Evolutionary conservation across 1,140 invertebrate genomes (phyloP).

Genomic region (Drosophila ogumai): DNA sequence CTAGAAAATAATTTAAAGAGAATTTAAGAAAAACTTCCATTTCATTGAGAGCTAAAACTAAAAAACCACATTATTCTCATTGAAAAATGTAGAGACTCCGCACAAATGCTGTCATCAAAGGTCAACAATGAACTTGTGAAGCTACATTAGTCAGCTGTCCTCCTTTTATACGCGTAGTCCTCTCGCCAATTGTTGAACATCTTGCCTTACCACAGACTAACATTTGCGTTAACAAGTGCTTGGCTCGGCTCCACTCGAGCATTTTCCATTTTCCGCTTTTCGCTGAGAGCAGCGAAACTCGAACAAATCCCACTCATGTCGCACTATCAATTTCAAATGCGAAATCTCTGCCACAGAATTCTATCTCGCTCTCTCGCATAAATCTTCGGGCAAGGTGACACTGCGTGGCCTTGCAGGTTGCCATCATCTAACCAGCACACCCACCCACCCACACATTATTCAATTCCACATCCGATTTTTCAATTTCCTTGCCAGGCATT

Average conservation of each 20-base stretch:
- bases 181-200: constrained; percentile 33
- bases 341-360: constrained; percentile 48
- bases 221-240: constrained; percentile 49
- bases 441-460: constrained; percentile 55
- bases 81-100: constrained; percentile 9
- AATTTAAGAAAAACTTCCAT: background rate
- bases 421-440: background rate
- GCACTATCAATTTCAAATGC: constrained; percentile 73
- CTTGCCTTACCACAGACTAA: constrained; percentile 33
- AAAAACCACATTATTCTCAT: constrained; percentile 1
- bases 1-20: no score
- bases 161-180: constrained; percentile 11
- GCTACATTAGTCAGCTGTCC: constrained; percentile 29
- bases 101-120: constrained; percentile 17
- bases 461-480: constrained; percentile 72
- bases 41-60: background rate
- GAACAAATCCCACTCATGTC: constrained; percentile 59
- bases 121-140: constrained; percentile 11
- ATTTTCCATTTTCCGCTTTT: constrained; percentile 23
- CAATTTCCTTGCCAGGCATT: constrained; percentile 69
- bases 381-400: constrained; percentile 64
- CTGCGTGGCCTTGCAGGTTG: constrained; percentile 31
- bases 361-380: constrained; percentile 42
- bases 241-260: constrained; percentile 1
- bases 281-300: constrained; percentile 38